Evolutionary conservation across 64 coral and sea anemone genomes (phyloP), one percentile per base, ranked within the genome.

Genomic region (Cladopsammia gracilis): DNA sequence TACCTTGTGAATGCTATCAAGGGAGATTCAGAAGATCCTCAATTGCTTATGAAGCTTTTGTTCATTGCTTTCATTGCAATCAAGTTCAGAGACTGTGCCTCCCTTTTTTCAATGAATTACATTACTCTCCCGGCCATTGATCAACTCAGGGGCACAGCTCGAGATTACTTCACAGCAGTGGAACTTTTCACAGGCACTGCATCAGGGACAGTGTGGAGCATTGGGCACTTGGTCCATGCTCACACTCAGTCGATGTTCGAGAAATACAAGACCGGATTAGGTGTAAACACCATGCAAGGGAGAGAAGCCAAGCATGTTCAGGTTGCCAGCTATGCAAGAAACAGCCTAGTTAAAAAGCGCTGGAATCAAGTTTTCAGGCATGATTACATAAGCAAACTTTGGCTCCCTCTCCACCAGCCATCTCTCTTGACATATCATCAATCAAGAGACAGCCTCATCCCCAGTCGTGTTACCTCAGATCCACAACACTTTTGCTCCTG

Each of bases 331-430:
- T 94, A 72, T 94, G 86, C 86, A 34, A 89, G 60, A 73, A 87
- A 94, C 24, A 94, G 73, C 58, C 18, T 18, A 6, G 66, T 10
- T 48, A 94, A 89, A 57, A 6, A 60, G 6, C 12, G 77, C 12
- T 94, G 92, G 92, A 47, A 1, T 69, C 76, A 94, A 25, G 76
- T 94, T 60, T 89, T 94, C 7, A 71, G 76, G 25, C 92, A 89
- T 89, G 86, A 94, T 48, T 72, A 82, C 58, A 94, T 89, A 0
- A 94, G 86, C 16, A 94, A 89, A 58, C 25, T 94, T 22, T 94
- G 86, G 92, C 70, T 94, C 0, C 92, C 92, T n/a, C 3, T 81
- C 44, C 54, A 67, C 13, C 85, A 83, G n/a, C 92, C 92, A 4
- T 94, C 92, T 19, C 54, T 94, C 5, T 82, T 94, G 13, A 19